phyloP scores from a whole-genome alignment of 1,140 invertebrate genomes.

The Diplogasteroides magnus region DNA sequence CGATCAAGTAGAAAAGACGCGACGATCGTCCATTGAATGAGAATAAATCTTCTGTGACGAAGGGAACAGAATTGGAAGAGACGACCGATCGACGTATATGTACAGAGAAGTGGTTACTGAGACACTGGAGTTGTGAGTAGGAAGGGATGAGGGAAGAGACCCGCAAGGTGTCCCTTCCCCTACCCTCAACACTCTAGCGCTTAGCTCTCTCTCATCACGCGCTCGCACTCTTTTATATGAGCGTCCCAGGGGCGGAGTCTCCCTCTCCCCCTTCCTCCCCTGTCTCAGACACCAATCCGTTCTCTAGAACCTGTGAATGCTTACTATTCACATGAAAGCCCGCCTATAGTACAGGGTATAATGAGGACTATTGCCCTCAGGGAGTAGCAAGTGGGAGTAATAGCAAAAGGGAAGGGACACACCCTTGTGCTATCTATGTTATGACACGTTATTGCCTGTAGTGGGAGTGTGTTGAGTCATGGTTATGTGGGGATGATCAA shows the following conservation, averaged over 20 bases:
- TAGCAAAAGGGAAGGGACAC: not conserved
- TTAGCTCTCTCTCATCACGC: not conserved
- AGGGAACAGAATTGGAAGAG: not conserved
- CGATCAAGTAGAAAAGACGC: too few species aligned
- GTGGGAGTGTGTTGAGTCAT: too few species aligned
- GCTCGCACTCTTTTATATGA: not conserved
- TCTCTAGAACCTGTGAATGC: too few species aligned
- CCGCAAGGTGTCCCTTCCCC: not conserved
- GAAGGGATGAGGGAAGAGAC: not conserved
- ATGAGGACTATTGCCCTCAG: too few species aligned
- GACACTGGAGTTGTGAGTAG: not conserved
- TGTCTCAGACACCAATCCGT: not conserved
- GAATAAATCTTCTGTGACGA: not conserved
- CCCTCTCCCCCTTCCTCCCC: not conserved
- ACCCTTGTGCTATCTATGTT: too few species aligned
- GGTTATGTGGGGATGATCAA: too few species aligned
- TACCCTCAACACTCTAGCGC: not conserved
- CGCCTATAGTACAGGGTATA: too few species aligned
- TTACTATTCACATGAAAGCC: too few species aligned
- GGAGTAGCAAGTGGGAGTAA: not conserved
- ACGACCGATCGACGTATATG: too few species aligned
- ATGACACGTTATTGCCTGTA: too few species aligned
- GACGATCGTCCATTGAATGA: too few species aligned
- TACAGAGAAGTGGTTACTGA: not conserved
- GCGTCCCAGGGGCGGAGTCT: too few species aligned